phyloP scores from a whole-genome alignment of 1,140 invertebrate species.

The Diachasmimorpha longicaudata region DNA sequence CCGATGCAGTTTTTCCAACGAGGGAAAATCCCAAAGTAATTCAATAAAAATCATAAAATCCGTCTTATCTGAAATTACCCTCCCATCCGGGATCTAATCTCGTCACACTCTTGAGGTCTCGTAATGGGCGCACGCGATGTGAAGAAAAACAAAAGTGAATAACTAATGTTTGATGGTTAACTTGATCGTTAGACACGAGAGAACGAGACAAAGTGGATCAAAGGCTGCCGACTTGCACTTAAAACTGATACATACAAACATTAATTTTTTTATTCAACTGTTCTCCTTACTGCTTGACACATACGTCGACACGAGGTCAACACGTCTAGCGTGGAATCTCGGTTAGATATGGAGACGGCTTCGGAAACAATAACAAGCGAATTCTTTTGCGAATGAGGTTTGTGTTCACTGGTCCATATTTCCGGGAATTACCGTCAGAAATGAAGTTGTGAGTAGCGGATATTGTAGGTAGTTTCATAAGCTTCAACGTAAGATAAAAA shows the following conservation, averaged over 20 bases:
- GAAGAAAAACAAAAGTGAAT: background rate
- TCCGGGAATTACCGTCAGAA: no score
- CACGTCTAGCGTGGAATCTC: background rate
- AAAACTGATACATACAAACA: background rate
- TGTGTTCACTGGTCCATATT: no score
- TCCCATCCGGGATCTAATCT: background rate
- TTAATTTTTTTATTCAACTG: background rate
- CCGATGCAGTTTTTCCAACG: no score
- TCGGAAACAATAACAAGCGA: background rate
- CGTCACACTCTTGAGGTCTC: background rate
- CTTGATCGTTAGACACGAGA: background rate
- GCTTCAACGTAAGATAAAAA: background rate
- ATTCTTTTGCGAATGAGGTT: background rate
- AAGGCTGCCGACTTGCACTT: background rate
- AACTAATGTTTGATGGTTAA: background rate
- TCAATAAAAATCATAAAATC: background rate
- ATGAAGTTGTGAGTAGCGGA: background rate
- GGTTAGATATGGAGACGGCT: background rate
- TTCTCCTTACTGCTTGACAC: background rate
- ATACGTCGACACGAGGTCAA: background rate
- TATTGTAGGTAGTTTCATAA: background rate
- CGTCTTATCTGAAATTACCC: background rate
- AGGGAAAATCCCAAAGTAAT: background rate
- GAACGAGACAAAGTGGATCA: background rate
- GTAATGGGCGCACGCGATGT: background rate